These are phyloP conservation scores for Melanotaenia boesemani DNA, from an alignment of 2,797 vertebrate genomes.

Conservation along the genomic window DNA sequence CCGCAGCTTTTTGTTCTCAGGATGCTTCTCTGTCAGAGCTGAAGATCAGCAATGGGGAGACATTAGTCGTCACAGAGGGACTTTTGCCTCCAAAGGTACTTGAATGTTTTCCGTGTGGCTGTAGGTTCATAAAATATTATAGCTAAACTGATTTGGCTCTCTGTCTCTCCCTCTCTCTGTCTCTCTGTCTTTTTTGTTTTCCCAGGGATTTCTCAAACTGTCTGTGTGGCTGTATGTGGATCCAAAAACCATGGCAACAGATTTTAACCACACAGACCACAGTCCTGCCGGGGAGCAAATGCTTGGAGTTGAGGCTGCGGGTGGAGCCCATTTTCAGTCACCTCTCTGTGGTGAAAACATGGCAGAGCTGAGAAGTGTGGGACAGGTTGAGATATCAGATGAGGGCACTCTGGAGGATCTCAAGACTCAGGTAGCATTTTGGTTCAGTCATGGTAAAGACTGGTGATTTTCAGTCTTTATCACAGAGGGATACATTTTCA, in stretches of 20 bases:
- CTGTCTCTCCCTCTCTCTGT: conserved; percentile 16
- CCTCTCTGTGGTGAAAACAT: conserved; percentile 30
- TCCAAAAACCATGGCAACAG: conserved; percentile 39
- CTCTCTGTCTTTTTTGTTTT: conserved; percentile 8
- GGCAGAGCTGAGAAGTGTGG: conserved; percentile 78
- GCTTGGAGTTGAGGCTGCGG: conserved; percentile 45
- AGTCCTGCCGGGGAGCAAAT: conserved; percentile 52
- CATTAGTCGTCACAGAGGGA: conserved; percentile 90
- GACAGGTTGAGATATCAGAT: conserved; percentile 89
- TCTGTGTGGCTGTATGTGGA: conserved; percentile 85
- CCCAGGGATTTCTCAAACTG: conserved; percentile 91
- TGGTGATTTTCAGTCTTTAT: neutral
- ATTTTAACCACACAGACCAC: conserved; percentile 60
- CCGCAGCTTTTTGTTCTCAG: conserved; percentile 69
- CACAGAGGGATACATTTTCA: neutral
- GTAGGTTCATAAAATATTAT: neutral
- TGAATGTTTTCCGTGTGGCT: neutral
- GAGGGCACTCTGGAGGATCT: conserved; percentile 90
- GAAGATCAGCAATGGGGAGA: conserved; percentile 89
- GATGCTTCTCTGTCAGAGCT: conserved; percentile 87
- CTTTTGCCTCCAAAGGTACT: conserved; percentile 89
- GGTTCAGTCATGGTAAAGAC: neutral
- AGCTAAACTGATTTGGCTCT: neutral
- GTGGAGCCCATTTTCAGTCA: conserved; percentile 20
- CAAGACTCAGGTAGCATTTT: conserved; percentile 88